Evolutionary conservation across 2,888 invertebrate species (phyloP).

Genomic region (Tetranychus piercei): DNA sequence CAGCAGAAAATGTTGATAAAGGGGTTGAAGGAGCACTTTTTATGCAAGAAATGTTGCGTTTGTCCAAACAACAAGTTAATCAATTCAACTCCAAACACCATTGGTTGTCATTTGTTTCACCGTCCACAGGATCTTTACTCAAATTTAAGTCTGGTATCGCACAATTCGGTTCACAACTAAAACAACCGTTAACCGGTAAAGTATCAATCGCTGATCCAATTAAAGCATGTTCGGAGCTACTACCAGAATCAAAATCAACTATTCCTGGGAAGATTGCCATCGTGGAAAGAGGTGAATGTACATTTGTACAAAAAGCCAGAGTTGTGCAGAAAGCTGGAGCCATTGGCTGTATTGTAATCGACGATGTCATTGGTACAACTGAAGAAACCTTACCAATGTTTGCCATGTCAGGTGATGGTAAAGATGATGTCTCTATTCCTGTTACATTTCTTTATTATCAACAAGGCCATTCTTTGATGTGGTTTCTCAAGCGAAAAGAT

Average conservation of each 20-base stretch:
- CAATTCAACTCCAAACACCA: conserved; percentile 28
- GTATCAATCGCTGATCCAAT: conserved; percentile 49
- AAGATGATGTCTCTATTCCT: conserved; percentile 62
- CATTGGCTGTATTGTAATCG: conserved; percentile 59
- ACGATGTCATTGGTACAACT: conserved; percentile 57
- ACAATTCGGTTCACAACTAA: conserved; percentile 64
- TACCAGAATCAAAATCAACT: conserved; percentile 29
- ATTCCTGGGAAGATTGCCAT: conserved; percentile 57
- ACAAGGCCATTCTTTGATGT: conserved; percentile 48
- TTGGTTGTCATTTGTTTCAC: conserved; percentile 40
- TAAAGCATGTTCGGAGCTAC: conserved; percentile 38
- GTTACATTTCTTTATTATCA: conserved; percentile 69
- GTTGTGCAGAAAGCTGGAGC: conserved; percentile 63
- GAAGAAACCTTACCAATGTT: conserved; percentile 61
- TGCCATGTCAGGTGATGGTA: conserved; percentile 88
- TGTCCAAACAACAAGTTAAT: conserved; percentile 51
- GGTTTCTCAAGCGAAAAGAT: not conserved
- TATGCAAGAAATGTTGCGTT: conserved; percentile 89
- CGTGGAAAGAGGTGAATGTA: conserved; percentile 77
- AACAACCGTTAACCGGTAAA: conserved; percentile 33
- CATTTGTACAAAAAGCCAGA: conserved; percentile 83
- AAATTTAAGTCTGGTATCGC: conserved; percentile 34
- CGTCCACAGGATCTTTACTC: conserved; percentile 49
- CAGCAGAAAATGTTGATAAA: conserved; percentile 68
- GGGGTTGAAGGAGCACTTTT: conserved; percentile 81